A percentile compares a stretch with the other conserved stretches of the same genome.
phyloP scores from a whole-genome alignment of 2,797 vertebrate genomes.

The Chloroceryle inda region DNA sequence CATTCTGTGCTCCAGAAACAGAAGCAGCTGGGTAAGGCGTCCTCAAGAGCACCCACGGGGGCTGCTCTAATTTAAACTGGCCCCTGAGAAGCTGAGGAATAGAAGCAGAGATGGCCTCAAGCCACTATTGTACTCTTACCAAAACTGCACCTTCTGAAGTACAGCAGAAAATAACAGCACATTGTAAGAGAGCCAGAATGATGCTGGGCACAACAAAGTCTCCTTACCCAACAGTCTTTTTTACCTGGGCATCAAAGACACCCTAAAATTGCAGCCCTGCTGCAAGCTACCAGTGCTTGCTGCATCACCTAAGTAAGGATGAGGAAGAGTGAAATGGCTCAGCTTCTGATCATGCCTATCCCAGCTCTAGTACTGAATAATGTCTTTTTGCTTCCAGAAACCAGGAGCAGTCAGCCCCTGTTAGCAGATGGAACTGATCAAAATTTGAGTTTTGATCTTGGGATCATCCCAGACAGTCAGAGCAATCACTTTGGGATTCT shows the following conservation, averaged over 20 bases:
- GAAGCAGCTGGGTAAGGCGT: slow-evolving; percentile 4
- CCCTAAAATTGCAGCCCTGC: not conserved
- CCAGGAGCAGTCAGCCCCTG: not conserved
- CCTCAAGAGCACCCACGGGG: not conserved
- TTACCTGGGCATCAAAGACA: not conserved
- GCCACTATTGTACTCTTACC: slow-evolving; percentile 45
- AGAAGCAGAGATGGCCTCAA: slow-evolving; percentile 49
- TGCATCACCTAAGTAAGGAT: not conserved
- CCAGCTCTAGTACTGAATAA: not conserved
- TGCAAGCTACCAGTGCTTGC: not conserved
- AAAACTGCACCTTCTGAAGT: slow-evolving; percentile 22
- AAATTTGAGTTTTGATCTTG: not conserved
- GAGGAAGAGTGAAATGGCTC: not conserved
- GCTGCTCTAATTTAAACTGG: slow-evolving; percentile 50
- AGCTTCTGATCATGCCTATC: not conserved
- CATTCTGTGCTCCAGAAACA: slow-evolving; percentile 46
- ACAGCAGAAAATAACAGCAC: slow-evolving; percentile 27
- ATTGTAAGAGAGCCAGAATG: not conserved
- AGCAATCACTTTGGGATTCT: not conserved
- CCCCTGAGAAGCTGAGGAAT: slow-evolving; percentile 26
- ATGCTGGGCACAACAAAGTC: not conserved
- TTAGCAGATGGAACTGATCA: not conserved
- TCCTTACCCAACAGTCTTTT: not conserved
- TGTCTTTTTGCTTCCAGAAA: not conserved
- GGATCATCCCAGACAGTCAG: not conserved